Base-by-base conservation (phyloP, 2,113 vertebrate genomes). In the Poeciliopsis occidentalis region DNA sequence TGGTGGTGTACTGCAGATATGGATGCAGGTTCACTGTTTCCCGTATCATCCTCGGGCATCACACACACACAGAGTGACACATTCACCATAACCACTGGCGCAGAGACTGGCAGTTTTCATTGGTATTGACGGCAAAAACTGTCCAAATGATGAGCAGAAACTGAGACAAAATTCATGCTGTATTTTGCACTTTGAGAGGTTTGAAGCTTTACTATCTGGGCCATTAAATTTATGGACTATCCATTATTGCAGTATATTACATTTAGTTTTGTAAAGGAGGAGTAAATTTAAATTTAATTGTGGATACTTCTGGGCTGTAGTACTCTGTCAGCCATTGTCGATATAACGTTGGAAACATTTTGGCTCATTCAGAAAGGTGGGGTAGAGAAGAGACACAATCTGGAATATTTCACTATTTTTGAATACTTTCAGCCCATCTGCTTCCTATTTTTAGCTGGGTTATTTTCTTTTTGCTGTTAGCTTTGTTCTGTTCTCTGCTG, bases 1-100 rank as follows among this genome's bases (percentile, higher is more conserved):
- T 57, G 64, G 74, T 88, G 79, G 80, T 85, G 61, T 88, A 76
- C 79, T 87, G 85, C 76, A 82, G 79, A 83, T 77, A 67, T 86
- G 68, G 76, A 87, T 82, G 85, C 78, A 86, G 82, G 74, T 87
- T 83, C 85, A 60, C 72, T 69, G 71, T 80, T 80, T 76, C 80
- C 60, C 74, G 66, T 69, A 74, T 79, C 57, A 51, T 0, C 30
- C 61, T 44, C 68, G 39, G 37, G 72, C 24, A 57, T 13, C 63
- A 72, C 24, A 24, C 32, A 24, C 32, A 65, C 8, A 37, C 22
- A 27, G 2, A 54, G 61, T 34, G 24, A 66, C 64, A 78, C 13
- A 44, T 47, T 8, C 12, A 17, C 6, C 62, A 76, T 19, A 13
- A 19, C 76, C 27, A 67, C 8, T 32, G 61, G 37, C 44, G 57